These are phyloP conservation scores for Glyptemys insculpta DNA, from an alignment of 2,797 vertebrate genomes.

Conservation along the genomic window DNA sequence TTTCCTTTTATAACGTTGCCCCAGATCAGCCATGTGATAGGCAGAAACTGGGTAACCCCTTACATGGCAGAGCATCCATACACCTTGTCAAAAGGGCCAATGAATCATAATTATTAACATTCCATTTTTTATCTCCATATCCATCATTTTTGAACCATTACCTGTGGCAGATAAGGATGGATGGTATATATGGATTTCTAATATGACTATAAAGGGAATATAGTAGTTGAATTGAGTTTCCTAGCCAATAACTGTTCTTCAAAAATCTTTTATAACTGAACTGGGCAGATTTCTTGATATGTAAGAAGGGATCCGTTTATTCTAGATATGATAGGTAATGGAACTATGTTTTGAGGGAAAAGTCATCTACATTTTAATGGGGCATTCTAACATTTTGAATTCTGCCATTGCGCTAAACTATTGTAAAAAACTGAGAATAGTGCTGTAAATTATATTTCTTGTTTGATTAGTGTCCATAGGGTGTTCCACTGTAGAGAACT, in stretches of 20 bases:
- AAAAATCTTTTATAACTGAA: rapidly evolving
- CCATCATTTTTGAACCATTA: neutral
- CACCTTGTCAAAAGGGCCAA: neutral
- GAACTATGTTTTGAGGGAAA: neutral
- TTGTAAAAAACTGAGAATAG: neutral
- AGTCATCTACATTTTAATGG: neutral
- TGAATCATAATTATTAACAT: neutral
- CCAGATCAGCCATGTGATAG: neutral
- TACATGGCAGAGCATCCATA: neutral
- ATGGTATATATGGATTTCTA: neutral
- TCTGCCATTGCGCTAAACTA: neutral
- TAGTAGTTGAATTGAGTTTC: neutral
- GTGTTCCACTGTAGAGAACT: too few species aligned
- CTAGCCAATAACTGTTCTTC: neutral
- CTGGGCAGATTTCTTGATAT: neutral
- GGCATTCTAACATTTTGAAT: neutral
- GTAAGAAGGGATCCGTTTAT: neutral
- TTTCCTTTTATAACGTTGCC: neutral
- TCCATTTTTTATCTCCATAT: neutral
- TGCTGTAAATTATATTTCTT: neutral
- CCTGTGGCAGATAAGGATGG: neutral
- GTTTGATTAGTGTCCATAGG: too few species aligned
- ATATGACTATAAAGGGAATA: neutral
- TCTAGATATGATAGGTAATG: neutral
- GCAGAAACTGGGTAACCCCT: neutral